These are phyloP conservation scores for Fringilla coelebs DNA, from an alignment of 2,797 vertebrate genomes.

Conservation along the genomic window DNA sequence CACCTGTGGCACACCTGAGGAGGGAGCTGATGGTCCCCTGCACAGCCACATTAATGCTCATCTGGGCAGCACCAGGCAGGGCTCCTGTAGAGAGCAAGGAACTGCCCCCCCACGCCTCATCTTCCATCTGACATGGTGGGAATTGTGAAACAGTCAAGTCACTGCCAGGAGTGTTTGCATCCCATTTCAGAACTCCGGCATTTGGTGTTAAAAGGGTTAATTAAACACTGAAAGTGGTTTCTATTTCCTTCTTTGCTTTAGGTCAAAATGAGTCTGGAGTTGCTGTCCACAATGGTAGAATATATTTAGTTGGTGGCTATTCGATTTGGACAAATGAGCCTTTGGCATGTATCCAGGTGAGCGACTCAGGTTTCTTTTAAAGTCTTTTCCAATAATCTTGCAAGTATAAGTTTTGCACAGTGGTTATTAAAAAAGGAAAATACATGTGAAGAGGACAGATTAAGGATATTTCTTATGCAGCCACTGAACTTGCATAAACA, in stretches of 20 bases:
- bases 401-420: conserved; percentile 25
- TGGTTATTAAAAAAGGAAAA: conserved; percentile 29
- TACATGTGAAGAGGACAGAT: conserved; percentile 1
- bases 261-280: conserved; percentile 97
- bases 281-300: conserved; percentile 92
- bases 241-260: conserved; percentile 71
- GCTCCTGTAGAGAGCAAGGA: not conserved
- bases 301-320: conserved; percentile 97
- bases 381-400: conserved; percentile 40
- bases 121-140: not conserved
- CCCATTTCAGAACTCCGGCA: not conserved
- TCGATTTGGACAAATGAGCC: conserved; percentile 99
- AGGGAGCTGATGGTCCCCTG: not conserved
- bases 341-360: conserved; percentile 97
- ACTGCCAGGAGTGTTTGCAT: not conserved
- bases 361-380: conserved; percentile 62
- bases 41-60: not conserved
- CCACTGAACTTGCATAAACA: not conserved
- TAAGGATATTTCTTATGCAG: not conserved
- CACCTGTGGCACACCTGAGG: not conserved
- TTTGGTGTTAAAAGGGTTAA: conserved; percentile 62
- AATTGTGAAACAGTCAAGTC: not conserved
- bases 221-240: conserved; percentile 48
- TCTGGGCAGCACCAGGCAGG: not conserved
- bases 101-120: not conserved